Evolutionary conservation across 2,113 vertebrate genomes (phyloP), one percentile per base, ranked within the genome.

Genomic region (Hystrix cristata): DNA sequence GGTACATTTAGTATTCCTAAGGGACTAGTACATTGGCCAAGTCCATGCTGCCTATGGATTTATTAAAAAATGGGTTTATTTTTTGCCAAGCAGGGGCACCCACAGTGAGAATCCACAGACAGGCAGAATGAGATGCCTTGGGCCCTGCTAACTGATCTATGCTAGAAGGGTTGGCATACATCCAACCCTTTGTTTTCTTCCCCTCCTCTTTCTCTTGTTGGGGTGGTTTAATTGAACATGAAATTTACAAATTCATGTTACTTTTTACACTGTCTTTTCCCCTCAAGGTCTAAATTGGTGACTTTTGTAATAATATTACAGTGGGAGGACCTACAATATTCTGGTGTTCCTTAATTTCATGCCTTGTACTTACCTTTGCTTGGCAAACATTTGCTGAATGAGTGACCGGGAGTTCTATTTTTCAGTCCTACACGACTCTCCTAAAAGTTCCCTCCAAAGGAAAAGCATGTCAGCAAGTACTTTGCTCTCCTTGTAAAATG

Each of bases 1-100:
- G 88, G 91, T 97, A 89, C 95, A 96, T 98, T 98, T 97, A 98
- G 94, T 96, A 97, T 98, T 98, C 98, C 96, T 90, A 86, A 0
- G 96, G 93, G 97, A 48, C 91, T 95, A 95, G 14, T 96, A 82
- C 94, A 87, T 46, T 96, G 95, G 92, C 92, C 81, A 89, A 95
- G 57, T 92, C 95, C 94, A 92, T 69, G 84, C 21, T 94, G 90
- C 87, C 92, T 97, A 72, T 88, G 38, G 69, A 95, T 97, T 95
- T 74, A 16, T 80, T 95, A 5, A 48, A 79, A 86, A 78, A 59
- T 85, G 29, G 12, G n/a, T 87, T 87, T 8, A 51, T 85, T 59
- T 67, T 94, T 65, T 83, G 59, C 87, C 81, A 96, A 74, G 62
- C 76, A 71, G 27, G 69, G 90, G 34, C 67, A 90, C 85, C 94